phyloP scores from a whole-genome alignment of 2,888 invertebrate species.

The Acanthosepion esculentum region DNA sequence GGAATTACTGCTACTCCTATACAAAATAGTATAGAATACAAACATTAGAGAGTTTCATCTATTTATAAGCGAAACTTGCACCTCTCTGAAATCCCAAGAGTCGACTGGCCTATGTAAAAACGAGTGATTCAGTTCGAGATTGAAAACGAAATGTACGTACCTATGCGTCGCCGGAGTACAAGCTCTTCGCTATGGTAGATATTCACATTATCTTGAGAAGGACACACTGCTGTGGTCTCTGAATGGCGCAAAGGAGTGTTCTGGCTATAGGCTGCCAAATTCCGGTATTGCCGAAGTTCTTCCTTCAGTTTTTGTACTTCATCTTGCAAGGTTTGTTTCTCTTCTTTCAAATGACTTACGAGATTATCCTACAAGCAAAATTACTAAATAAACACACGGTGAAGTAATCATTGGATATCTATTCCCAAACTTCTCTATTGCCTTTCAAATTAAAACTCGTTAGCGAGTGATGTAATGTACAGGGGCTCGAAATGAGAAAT shows the following conservation, averaged over 20 bases:
- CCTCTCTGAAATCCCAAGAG: too few species aligned
- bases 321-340: conserved; percentile 34
- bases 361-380: conserved; percentile 15
- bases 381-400: neutral
- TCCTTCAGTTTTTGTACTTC: conserved; percentile 33
- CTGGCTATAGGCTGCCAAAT: conserved; percentile 24
- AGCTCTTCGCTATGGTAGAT: neutral
- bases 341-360: conserved; percentile 35
- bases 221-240: neutral
- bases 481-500: too few species aligned
- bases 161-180: neutral
- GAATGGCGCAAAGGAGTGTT: neutral
- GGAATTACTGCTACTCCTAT: too few species aligned
- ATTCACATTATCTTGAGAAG: neutral
- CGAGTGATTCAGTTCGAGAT: too few species aligned
- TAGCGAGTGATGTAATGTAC: too few species aligned
- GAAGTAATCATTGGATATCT: too few species aligned
- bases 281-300: conserved; percentile 34
- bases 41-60: too few species aligned
- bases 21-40: too few species aligned
- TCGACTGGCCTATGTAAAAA: too few species aligned
- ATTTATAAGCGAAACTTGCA: too few species aligned
- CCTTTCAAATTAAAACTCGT: too few species aligned
- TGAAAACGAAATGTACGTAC: neutral
- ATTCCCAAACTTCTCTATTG: too few species aligned